Percentiles rank a stretch among this genome's conserved stretches.
phyloP scores from a whole-genome alignment of 2,113 vertebrate species.

The Nothoprocta pentlandii region DNA sequence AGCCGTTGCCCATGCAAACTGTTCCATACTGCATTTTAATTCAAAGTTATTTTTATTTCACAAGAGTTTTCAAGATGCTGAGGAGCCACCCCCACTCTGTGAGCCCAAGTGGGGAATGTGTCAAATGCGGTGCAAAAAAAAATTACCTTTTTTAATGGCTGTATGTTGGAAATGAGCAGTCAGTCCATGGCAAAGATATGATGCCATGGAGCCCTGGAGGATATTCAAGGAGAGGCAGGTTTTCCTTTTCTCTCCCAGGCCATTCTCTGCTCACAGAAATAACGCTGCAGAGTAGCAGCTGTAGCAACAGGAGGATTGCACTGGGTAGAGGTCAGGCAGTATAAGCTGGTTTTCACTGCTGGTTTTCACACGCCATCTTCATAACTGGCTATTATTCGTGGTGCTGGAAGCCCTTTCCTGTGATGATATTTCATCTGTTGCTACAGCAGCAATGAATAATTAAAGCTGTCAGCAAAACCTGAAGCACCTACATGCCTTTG shows the following conservation, averaged over 20 bases:
- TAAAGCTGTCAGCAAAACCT: conserved; percentile 54
- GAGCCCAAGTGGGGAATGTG: neutral
- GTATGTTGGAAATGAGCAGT: neutral
- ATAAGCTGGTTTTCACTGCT: conserved; percentile 39
- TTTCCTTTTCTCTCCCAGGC: conserved; percentile 20
- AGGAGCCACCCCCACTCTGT: neutral
- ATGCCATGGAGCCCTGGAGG: neutral
- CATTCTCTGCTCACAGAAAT: conserved; percentile 8
- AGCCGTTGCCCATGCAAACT: neutral
- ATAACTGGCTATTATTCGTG: conserved; percentile 34
- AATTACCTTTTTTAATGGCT: neutral
- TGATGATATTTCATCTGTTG: conserved; percentile 17
- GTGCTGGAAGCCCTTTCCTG: conserved; percentile 5
- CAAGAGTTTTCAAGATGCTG: neutral
- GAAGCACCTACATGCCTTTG: conserved; percentile 22
- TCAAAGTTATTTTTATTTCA: neutral
- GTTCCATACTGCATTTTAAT: neutral
- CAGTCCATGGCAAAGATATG: neutral
- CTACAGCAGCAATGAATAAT: conserved; percentile 19
- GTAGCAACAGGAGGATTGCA: conserved; percentile 44
- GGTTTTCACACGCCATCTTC: conserved; percentile 37
- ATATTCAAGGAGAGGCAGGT: neutral
- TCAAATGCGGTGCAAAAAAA: neutral
- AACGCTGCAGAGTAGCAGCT: neutral
- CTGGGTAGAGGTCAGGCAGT: conserved; percentile 41